Evolutionary conservation across 2,888 invertebrate genomes (phyloP).

Genomic region (Chesias legatella): DNA sequence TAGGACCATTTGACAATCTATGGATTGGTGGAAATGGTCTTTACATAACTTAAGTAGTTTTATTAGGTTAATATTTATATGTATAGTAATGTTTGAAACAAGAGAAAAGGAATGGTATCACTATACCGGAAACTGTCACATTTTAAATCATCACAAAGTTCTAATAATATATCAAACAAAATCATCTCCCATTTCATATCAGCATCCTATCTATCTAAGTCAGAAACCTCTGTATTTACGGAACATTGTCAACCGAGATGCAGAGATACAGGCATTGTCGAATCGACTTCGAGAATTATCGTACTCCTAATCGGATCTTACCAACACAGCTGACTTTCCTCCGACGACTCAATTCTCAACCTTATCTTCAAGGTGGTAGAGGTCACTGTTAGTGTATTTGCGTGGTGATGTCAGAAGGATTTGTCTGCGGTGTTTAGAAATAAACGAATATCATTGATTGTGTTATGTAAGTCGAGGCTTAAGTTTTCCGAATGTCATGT

Average conservation of each 20-base stretch:
- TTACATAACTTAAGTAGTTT: too few species aligned
- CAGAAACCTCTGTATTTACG: constrained; percentile 63
- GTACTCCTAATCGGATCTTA: constrained; percentile 73
- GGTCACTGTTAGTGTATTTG: constrained; percentile 5
- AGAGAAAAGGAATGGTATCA: too few species aligned
- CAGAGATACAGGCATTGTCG: constrained; percentile 64
- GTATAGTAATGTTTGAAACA: too few species aligned
- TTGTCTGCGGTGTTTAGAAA: constrained; percentile 71
- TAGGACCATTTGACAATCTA: too few species aligned
- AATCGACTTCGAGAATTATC: constrained; percentile 64
- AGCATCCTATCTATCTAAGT: constrained; percentile 36
- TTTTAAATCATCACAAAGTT: constrained; percentile 24
- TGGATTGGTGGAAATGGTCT: too few species aligned
- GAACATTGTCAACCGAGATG: constrained; percentile 58
- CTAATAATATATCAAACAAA: constrained; percentile 42
- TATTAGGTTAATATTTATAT: too few species aligned
- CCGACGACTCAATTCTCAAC: constrained; percentile 24
- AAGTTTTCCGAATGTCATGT: constrained; percentile 57
- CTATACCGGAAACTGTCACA: not conserved
- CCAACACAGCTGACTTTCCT: constrained; percentile 34
- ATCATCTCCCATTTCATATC: constrained; percentile 44
- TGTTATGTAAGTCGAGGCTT: constrained; percentile 65
- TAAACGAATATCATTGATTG: constrained; percentile 70
- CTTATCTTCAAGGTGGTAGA: constrained; percentile 26
- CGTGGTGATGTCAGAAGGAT: constrained; percentile 55